Conservation (phyloP, 1,140 invertebrate genomes). For the Leptoteleia sp. region DNA sequence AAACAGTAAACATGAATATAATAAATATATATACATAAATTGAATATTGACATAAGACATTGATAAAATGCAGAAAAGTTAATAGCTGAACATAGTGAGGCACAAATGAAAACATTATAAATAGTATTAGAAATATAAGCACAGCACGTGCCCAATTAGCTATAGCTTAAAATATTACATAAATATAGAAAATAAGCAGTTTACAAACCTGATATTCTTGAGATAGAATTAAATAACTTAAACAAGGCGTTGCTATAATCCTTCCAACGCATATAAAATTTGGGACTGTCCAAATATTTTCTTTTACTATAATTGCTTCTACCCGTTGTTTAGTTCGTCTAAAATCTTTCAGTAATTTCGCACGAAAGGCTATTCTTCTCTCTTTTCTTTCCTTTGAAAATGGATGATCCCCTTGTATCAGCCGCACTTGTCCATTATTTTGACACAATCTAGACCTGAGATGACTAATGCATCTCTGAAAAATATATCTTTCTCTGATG, state of each 20-base stretch:
- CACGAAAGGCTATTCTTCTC: constrained; percentile 69
- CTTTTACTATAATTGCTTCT: constrained; percentile 82
- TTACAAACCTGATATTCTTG: constrained; percentile 85
- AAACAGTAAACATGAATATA: too few relatives aligned
- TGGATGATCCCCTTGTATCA: constrained; percentile 59
- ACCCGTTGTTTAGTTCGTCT: constrained; percentile 74
- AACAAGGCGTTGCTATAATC: constrained; percentile 91
- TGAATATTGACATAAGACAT: too few relatives aligned
- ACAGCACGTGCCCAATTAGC: too few relatives aligned
- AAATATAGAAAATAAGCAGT: constrained; percentile 2
- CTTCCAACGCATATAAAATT: constrained; percentile 93
- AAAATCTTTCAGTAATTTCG: constrained; percentile 72
- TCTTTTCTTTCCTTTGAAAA: constrained; percentile 52
- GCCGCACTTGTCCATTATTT: constrained; percentile 64
- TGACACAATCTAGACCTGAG: constrained; percentile 69
- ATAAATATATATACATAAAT: too few relatives aligned
- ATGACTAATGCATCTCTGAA: constrained; percentile 71
- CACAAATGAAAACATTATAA: too few relatives aligned
- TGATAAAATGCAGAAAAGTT: too few relatives aligned
- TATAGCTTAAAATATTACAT: too few relatives aligned
- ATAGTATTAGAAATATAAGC: too few relatives aligned
- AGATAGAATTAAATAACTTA: constrained; percentile 91
- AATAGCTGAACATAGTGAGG: too few relatives aligned
- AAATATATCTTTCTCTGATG: constrained; percentile 64
- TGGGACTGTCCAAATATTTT: constrained; percentile 96